Base-by-base conservation (phyloP, 2,797 vertebrate genomes). In the Pangasius sanitwongsei region DNA sequence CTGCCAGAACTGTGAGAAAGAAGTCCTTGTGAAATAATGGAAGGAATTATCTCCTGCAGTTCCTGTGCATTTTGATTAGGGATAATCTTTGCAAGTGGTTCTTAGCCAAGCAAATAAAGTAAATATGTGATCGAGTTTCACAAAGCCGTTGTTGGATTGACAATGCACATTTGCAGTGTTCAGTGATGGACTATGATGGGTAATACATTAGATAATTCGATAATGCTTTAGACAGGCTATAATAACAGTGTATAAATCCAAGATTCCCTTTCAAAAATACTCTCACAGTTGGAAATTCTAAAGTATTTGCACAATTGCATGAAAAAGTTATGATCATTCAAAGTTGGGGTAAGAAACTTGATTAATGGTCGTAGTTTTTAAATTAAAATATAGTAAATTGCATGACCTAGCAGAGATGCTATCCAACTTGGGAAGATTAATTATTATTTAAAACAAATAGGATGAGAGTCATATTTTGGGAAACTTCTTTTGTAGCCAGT, bases 1-100 rank as follows among this genome's bases (percentile, higher is more conserved):
- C 89, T 91, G 87, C 91, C 70, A 86, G 69, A 91, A 87, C 87
- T 91, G 82, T 53, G 48, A 87, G 61, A 86, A 87, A 90, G 63
- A 86, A 78, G 85, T 86, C 59, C 81, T 89, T 86, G 65, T 67
- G 78, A 89, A 89, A 90, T 88, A 91, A 90, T 83, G 72, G 72
- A 89, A 63, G 86, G 86, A 89, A 89, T 91, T 88, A 91, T 86
- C 37, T 87, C 80, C 65, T 89, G 78, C 70, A 59, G 86, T 81
- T 87, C 65, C 78, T 34, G 37, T 89, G 86, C 70, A 80, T 89
- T 90, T 91, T 83, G 87, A 87, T 88, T 77, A 83, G 61, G 80
- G 81, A 86, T 90, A 83, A 87, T 89, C 87, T 81, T 59, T 57
- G 16, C 31, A 25, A 90, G 59, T 11, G 90, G 12, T 55, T 81